These are phyloP conservation scores for Mythimna lalbum DNA, from an alignment of 2,888 invertebrate genomes.

Conservation along the genomic window DNA sequence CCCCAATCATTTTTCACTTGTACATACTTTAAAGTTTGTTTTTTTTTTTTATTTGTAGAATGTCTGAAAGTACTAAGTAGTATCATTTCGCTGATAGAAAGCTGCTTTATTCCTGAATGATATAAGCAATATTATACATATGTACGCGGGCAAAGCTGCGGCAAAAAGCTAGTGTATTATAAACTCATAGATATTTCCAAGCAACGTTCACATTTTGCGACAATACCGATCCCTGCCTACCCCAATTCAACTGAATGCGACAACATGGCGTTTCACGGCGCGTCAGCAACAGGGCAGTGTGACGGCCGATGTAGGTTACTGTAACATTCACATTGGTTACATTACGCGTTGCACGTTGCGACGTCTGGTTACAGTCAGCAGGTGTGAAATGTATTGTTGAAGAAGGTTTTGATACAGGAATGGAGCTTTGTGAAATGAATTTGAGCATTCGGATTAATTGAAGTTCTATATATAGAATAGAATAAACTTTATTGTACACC, in stretches of 20 bases:
- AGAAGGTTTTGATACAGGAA: neutral
- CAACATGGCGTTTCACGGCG: conserved; percentile 18
- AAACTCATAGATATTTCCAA: conserved; percentile 3
- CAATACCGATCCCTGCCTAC: conserved; percentile 29
- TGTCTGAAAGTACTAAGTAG: no score
- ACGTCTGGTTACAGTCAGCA: conserved; percentile 3
- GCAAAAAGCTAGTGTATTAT: no score
- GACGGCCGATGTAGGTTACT: conserved; percentile 52
- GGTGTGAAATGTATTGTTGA: conserved; percentile 30
- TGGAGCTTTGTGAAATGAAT: neutral
- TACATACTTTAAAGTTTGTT: no score
- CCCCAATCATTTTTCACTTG: no score
- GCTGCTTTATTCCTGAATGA: no score
- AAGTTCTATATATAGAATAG: no score
- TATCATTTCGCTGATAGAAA: no score
- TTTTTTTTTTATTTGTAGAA: no score
- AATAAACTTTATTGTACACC: no score
- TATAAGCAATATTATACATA: no score
- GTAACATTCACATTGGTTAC: conserved; percentile 24
- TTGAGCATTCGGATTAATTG: no score
- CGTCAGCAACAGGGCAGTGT: conserved; percentile 50
- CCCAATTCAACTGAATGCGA: conserved; percentile 26
- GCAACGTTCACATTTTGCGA: neutral
- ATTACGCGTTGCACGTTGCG: conserved; percentile 3
- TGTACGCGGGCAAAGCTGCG: no score